Evolutionary conservation across 2,113 vertebrate species (phyloP), one percentile per base, ranked within the genome.

Genomic region (Opisthocomus hoazin): DNA sequence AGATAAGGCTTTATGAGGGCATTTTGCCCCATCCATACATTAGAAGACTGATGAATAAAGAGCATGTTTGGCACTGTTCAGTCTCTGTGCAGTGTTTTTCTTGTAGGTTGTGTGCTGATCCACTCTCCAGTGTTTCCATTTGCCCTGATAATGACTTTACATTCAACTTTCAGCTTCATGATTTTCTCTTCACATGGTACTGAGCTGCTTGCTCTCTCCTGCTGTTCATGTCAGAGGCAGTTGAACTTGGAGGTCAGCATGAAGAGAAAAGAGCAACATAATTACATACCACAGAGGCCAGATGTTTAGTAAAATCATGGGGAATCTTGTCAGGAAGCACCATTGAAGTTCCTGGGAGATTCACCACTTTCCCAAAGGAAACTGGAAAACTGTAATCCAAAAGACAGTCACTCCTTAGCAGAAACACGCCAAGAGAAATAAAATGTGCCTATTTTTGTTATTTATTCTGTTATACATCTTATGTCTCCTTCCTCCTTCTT

Each of bases 241-340:
- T 36, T 96, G 92, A 90, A 96, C 92, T 90, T 94, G 84, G 54
- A 92, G 93, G 90, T 95, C 94, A 95, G 26, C 4, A 1, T 81
- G 81, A 94, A 96, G 74, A 89, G 77, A 96, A 97, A 95, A 95
- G 80, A 96, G 74, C 80, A 92, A 68, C 70, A 92, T 80, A 95
- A 96, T 94, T 89, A 54, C 74, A 64, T 91, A 76, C 71, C 77
- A 90, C 70, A 80, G 74, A 80, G 66, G 66, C 63, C 66, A 95
- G 75, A 89, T 91, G 54, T 85, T 96, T 93, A 88, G 84, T 60
- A 94, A 94, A 93, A 95, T 96, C 77, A 29, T 30, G 16, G 65
- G 50, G 63, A 89, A 92, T 51, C 86, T 85, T 89, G 66, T 89
- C 93, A 95, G 78, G 70, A 94, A 94, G 57, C 2, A 0, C 27